A percentile compares a stretch with the other conserved stretches of the same genome.
Evolutionary conservation across 2,113 vertebrate species (phyloP).

Genomic region (Sturnira hondurensis): DNA sequence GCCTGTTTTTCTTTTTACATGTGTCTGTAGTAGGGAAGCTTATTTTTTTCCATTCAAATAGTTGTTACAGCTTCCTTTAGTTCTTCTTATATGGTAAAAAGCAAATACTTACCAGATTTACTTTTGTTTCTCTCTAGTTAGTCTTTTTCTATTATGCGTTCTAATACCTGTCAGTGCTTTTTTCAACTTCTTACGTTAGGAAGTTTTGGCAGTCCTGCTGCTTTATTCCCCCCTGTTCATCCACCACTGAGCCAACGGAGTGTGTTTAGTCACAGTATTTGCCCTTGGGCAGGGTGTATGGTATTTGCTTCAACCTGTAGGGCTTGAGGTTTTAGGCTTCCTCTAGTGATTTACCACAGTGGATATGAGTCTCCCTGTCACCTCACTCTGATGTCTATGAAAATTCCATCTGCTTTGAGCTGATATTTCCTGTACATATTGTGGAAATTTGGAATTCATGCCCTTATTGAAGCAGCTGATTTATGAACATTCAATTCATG

Average conservation of each 20-base stretch:
- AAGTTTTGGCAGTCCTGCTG: background rate
- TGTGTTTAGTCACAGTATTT: background rate
- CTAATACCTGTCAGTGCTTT: background rate
- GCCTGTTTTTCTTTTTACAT: background rate
- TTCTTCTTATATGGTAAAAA: background rate
- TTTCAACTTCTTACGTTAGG: background rate
- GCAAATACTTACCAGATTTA: background rate
- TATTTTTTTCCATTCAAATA: background rate
- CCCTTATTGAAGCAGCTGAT: background rate
- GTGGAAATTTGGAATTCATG: background rate
- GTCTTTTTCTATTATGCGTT: background rate
- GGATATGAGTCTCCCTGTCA: background rate
- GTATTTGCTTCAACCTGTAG: background rate
- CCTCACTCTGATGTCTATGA: background rate
- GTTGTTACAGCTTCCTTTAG: background rate
- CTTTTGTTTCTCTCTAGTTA: background rate
- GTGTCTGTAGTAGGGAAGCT: background rate
- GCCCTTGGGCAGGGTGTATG: fast-evolving
- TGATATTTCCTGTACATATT: background rate
- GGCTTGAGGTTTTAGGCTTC: background rate
- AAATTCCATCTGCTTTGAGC: background rate
- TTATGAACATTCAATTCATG: background rate
- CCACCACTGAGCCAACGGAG: background rate
- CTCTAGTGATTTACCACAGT: background rate
- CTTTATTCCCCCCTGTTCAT: background rate